These are phyloP conservation scores for Caenorhabditis sp. DNA, from an alignment of 2,888 invertebrate species.

Conservation along the genomic window DNA sequence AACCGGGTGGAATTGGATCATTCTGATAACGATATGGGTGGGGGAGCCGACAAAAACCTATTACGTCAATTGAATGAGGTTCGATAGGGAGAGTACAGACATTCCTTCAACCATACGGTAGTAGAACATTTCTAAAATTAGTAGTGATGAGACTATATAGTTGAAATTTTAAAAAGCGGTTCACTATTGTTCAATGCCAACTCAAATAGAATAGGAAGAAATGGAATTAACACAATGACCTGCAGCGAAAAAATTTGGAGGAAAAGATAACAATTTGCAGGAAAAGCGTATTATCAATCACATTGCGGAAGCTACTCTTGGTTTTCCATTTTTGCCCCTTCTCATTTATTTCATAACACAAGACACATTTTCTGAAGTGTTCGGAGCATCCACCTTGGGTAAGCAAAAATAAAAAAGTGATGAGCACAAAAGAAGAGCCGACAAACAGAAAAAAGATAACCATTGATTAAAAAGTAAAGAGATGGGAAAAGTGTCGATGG, in stretches of 20 bases:
- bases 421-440: conserved; percentile 2
- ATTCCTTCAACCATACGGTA: no score
- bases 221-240: no score
- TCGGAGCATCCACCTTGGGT: conserved; percentile 18
- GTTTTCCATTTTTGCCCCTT: not conserved
- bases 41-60: not conserved
- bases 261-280: not conserved
- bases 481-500: not conserved
- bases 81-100: no score
- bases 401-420: no score
- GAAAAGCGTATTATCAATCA: conserved; percentile 32
- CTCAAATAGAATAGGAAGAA: no score
- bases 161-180: no score
- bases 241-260: not conserved
- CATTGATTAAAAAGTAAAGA: not conserved
- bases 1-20: not conserved
- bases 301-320: conserved; percentile 6
- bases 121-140: no score
- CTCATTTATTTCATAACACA: conserved; percentile 6
- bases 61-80: not conserved
- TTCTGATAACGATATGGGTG: not conserved
- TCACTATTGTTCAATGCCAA: no score
- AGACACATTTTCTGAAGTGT: not conserved
- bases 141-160: no score
- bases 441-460: not conserved